Base-by-base conservation (phyloP, 2,113 vertebrate genomes). In the Semnornis frantzii region DNA sequence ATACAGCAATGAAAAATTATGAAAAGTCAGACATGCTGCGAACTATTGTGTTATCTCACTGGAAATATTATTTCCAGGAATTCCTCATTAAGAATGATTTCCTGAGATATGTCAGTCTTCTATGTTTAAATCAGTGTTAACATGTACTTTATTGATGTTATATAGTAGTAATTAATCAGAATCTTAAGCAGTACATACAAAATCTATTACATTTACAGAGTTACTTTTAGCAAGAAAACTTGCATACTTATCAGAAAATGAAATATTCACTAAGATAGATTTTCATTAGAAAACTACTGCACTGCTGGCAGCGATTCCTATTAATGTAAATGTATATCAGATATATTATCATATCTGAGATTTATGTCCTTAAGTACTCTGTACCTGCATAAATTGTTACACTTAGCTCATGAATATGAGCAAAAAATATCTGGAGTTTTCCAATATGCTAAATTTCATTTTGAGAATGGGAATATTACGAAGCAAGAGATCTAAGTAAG, bases 71-170 rank as follows among this genome's bases (percentile, higher is more conserved):
- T 55, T 75, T 95, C 16, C 44, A 63, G 50, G 5, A 82, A 16
- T 75, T 92, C 9, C 23, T 79, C 66, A 87, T 73, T 70, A 80
- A 52, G 52, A 86, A 65, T 0, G 8, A 65, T 58, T 75, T 90
- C 58, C 59, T 72, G 54, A 88, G 9, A 50, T 60, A 25, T 54
- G 62, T 54, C 69, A 91, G 33, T 65, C 25, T 21, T 82, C 33
- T 13, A 30, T 31, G 20, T 77, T 83, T 83, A 81, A 96, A 90
- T 92, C 65, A 83, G 54, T 95, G 66, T 71, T 86, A 94, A 65
- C 28, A 74, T 3, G 2, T 75, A 54, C 28, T 86, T 90, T 86
- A 88, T 86, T 94, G 82, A 81, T 88, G 54, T 18, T 83, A n/a
- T 52, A n/a, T 6, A 75, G 17, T 33, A 50, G 60, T 76, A 89